A percentile compares a stretch with the other conserved stretches of the same genome.
These are phyloP conservation scores for Mergus octosetaceus DNA, from an alignment of 2,797 vertebrate species.

Conservation along the genomic window DNA sequence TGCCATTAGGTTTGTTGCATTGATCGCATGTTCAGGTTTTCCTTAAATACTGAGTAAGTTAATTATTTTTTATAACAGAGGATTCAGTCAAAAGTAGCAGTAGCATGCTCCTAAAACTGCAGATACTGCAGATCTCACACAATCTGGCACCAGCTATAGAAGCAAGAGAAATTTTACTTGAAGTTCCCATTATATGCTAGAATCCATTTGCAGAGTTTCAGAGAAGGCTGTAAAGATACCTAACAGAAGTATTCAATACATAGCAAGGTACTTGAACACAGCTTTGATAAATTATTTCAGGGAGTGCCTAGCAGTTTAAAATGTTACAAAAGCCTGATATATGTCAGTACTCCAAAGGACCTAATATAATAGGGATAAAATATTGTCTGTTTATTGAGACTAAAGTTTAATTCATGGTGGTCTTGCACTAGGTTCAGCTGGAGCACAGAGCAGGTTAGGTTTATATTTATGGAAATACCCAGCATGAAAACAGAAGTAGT, in stretches of 20 bases:
- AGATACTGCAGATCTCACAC: neutral
- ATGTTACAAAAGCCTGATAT: neutral
- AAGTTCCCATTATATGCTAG: neutral
- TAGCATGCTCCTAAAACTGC: neutral
- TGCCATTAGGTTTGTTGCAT: neutral
- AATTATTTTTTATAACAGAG: neutral
- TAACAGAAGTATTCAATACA: neutral
- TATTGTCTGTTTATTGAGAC: neutral
- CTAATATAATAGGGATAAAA: neutral
- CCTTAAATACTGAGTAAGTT: neutral
- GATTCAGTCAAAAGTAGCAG: neutral
- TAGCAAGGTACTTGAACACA: neutral
- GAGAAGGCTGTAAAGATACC: neutral
- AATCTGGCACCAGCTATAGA: neutral
- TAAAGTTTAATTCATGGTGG: neutral
- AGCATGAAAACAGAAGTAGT: neutral
- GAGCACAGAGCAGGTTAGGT: neutral
- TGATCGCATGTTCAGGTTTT: neutral
- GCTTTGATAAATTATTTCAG: neutral
- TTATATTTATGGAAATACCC: neutral
- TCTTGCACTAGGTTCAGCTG: neutral
- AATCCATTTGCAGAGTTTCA: neutral
- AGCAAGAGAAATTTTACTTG: neutral
- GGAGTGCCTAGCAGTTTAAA: neutral
- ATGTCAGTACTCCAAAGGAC: neutral